These are phyloP conservation scores for Danio jaintianensis DNA, from an alignment of 2,797 vertebrate species.

Conservation along the genomic window DNA sequence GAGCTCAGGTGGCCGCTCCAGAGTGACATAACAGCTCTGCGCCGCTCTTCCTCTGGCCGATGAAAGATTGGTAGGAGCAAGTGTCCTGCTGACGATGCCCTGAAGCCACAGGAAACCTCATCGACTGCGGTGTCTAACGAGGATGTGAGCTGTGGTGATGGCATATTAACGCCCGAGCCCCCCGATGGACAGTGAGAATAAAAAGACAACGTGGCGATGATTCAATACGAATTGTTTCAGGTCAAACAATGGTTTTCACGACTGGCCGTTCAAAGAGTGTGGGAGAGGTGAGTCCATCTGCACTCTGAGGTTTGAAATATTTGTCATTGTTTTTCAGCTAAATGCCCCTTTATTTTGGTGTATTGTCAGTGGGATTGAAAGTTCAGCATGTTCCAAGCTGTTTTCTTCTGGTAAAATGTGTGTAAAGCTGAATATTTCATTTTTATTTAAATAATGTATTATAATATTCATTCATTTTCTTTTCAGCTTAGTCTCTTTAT, in stretches of 20 bases:
- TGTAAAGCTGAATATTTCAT: not conserved
- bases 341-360: conserved; percentile 28
- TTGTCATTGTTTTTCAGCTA: conserved; percentile 64
- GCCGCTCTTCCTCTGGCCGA: conserved; percentile 59
- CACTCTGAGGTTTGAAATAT: conserved; percentile 55
- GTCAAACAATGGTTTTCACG: conserved; percentile 75
- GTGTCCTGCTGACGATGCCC: conserved; percentile 61
- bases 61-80: conserved; percentile 67
- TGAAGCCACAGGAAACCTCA: conserved; percentile 75
- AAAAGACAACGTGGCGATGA: conserved; percentile 73
- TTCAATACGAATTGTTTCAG: conserved; percentile 82
- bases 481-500: no score
- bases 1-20: conserved; percentile 48
- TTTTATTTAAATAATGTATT: not conserved
- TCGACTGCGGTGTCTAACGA: conserved; percentile 75
- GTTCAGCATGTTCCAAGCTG: conserved; percentile 6
- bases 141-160: conserved; percentile 82
- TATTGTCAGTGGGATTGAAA: conserved; percentile 29
- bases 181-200: conserved; percentile 78
- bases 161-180: conserved; percentile 81
- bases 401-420: not conserved
- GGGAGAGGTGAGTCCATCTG: conserved; percentile 76
- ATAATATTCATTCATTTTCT: no score
- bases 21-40: conserved; percentile 51
- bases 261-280: conserved; percentile 71